Base-by-base conservation (phyloP, 2,888 invertebrate species). In the Beris chalybata region DNA sequence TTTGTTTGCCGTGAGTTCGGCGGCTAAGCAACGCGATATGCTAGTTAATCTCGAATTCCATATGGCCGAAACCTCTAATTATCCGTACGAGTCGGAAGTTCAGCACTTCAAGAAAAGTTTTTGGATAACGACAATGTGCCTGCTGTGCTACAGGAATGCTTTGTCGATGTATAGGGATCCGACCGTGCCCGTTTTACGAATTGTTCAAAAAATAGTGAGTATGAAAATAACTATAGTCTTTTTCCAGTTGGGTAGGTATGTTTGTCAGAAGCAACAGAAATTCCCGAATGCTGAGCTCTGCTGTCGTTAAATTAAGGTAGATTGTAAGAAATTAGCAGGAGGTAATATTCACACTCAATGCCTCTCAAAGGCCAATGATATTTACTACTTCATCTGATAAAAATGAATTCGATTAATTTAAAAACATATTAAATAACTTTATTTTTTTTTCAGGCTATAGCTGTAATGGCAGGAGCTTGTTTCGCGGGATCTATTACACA, bases 181-280 rank as follows among this genome's bases (percentile, higher is more conserved):
- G 0, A 83, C 89, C 1, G 83, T 95, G 1, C 91, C 95, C 75
- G 82, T 86, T 44, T 78, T 93, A 68, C 83, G 92, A 64, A 86
- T 94, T 67, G 67, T 90, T 9, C 94, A 96, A 77, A 93, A 95
- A 83, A 82, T 93, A 78, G 93, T 93, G 81, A 85, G 87, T 79
- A n/a, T n/a, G n/a, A 57, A 38, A 38, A 9, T 38, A 7, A 38
- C 2, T 38, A 38, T 38, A n/a, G 22, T 22, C 3, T 3, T 22
- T 22, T 22, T 22, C 22, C 22, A 22, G 22, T 22, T 22, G 1
- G 1, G 22, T 22, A 22, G 22, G 22, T 22, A 2, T 22, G 22
- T 22, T 22, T 22, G 22, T 22, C 22, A 2, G 22, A 3, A 22
- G 22, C 2, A 3, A 22, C 22, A 22, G 22, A 22, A 22, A 22